Evolutionary conservation across 23 tunicate species (phyloP), one percentile per base, ranked within the genome.

Genomic region (Trididemnum miniatum): DNA sequence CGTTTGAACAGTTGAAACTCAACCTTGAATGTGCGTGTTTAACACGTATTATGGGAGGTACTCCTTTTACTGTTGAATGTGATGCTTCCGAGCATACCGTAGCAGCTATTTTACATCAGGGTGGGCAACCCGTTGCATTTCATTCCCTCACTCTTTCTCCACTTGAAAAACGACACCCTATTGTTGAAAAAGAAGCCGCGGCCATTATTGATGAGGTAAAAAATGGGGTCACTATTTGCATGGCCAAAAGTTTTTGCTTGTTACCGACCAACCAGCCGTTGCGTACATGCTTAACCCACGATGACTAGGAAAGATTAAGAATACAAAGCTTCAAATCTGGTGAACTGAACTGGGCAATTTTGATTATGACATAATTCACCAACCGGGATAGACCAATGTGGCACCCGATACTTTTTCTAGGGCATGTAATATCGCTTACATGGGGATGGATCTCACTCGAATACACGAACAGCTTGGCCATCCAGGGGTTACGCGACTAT

Each of bases 81-180:
- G 86, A 82, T 34, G 86, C 86, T 4, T 71, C 65, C 15, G 37
- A 73, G 29, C 18, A 36, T 51, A 54, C 84, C 28, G 34, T 80
- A 2, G 26, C 84, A 24, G 79, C 84, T 1, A 65, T 54, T 22
- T 59, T 82, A 20, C 76, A 49, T 51, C 86, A 82, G 27, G 65
- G 80, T 20, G 83, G 86, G 1, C 65, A 54, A 5, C 86, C 86
- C 24, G 86, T 82, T 72, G 86, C 65, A 1, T 72, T 71, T 35
- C 51, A 20, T 29, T 65, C 84, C 7, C 31, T 78, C 18, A 65
- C 54, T 23, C 57, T 80, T 22, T 3, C 65, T 20, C 22, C 22
- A 22, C 2, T 38, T 28, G 88, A 84, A 34, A 2, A 1, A 1
- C 57, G 54, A 1, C 59, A 84, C 33, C 54, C 73, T 35, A 20